Percentiles rank a stretch among this genome's conserved stretches.
Evolutionary conservation across 2,113 vertebrate species (phyloP).

Genomic region (Mustela lutreola): DNA sequence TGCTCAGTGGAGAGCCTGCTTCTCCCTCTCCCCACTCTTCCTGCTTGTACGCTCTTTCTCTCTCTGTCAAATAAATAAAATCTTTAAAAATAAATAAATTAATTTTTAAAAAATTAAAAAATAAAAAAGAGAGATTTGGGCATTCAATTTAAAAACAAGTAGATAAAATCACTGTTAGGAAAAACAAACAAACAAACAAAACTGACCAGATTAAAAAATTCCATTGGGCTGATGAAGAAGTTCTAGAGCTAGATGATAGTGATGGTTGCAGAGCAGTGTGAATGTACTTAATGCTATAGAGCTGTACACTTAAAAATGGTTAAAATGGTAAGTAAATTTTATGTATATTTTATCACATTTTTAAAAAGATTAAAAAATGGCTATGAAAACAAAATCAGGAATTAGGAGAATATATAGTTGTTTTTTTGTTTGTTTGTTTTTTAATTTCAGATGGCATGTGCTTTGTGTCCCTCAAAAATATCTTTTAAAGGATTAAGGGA

Average conservation of each 20-base stretch:
- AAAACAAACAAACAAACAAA: neutral
- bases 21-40: too few species aligned
- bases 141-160: constrained; percentile 32
- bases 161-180: neutral
- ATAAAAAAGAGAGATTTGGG: neutral
- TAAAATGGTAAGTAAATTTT: too few species aligned
- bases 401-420: neutral
- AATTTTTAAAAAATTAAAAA: too few species aligned
- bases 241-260: neutral
- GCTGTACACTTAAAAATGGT: too few species aligned
- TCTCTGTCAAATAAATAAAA: too few species aligned
- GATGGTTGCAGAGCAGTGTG: neutral
- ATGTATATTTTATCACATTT: too few species aligned
- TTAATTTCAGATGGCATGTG: neutral
- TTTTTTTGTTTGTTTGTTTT: neutral
- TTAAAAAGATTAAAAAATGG: neutral
- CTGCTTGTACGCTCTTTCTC: too few species aligned
- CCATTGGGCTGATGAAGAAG: neutral
- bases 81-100: too few species aligned
- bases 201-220: neutral
- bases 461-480: constrained; percentile 2
- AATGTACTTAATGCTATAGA: too few species aligned
- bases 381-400: neutral
- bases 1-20: too few species aligned
- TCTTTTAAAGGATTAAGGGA: neutral